Evolutionary conservation across 2,113 vertebrate genomes (phyloP).

Genomic region (Okapia johnstoni): DNA sequence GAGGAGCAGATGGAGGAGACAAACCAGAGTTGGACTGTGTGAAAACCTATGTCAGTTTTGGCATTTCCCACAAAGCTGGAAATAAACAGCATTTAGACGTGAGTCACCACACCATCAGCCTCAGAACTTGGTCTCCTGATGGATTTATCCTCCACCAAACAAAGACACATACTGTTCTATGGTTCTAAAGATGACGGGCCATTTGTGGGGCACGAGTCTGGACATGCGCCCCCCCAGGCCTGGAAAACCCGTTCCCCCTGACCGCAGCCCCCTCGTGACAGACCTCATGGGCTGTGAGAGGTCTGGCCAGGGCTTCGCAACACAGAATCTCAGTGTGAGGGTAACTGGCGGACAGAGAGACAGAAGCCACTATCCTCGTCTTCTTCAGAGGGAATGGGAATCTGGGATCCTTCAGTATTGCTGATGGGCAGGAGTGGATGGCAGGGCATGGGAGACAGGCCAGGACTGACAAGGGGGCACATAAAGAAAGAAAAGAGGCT

Average conservation of each 20-base stretch:
- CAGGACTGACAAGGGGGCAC: neutral
- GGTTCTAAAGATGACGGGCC: neutral
- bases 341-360: neutral
- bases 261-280: neutral
- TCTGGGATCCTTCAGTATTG: neutral
- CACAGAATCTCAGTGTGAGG: neutral
- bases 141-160: neutral
- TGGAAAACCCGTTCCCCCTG: neutral
- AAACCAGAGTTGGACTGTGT: neutral
- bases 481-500: neutral
- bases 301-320: neutral
- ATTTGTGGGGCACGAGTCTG: neutral
- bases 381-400: neutral
- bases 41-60: neutral
- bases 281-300: neutral
- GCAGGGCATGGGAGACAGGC: neutral
- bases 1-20: neutral
- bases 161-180: neutral
- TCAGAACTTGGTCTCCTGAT: constrained; percentile 21
- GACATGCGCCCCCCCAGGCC: neutral
- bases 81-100: neutral
- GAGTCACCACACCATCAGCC: neutral
- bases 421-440: fast-evolving
- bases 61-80: neutral
- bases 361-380: fast-evolving